Conservation (phyloP, 2,888 invertebrate genomes). For the Thecocarcelia acutangulata region DNA sequence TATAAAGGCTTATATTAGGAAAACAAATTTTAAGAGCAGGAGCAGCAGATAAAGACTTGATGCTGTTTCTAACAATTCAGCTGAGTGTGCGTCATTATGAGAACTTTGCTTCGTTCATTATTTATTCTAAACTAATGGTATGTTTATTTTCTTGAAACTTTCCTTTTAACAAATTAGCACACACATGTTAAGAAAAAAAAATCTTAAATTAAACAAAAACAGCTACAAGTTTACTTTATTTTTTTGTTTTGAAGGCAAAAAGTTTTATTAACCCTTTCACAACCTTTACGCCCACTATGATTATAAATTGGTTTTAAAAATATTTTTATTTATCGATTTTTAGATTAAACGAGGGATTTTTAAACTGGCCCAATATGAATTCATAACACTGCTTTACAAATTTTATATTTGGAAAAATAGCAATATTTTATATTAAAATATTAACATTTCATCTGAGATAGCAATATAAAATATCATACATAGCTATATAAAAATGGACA, state of each 20-base stretch:
- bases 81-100: slow-evolving; percentile 21
- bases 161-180: slow-evolving; percentile 40
- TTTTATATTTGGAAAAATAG: no score
- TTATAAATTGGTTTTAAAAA: no score
- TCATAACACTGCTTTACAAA: no score
- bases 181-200: background rate
- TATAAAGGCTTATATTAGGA: slow-evolving; percentile 32
- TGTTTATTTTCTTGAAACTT: slow-evolving; percentile 45
- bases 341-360: no score
- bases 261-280: background rate
- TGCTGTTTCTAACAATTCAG: slow-evolving; percentile 1
- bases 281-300: no score
- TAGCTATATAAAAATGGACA: no score
- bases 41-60: background rate
- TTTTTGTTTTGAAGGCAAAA: background rate
- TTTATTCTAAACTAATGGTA: slow-evolving; percentile 44
- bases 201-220: background rate
- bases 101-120: slow-evolving; percentile 9
- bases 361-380: no score
- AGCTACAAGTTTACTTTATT: no score
- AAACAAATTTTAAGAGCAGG: background rate
- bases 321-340: no score
- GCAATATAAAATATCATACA: no score
- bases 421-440: no score
- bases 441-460: no score